These are phyloP conservation scores for Hyposoter dolosus DNA, from an alignment of 2,888 invertebrate genomes.

Conservation along the genomic window DNA sequence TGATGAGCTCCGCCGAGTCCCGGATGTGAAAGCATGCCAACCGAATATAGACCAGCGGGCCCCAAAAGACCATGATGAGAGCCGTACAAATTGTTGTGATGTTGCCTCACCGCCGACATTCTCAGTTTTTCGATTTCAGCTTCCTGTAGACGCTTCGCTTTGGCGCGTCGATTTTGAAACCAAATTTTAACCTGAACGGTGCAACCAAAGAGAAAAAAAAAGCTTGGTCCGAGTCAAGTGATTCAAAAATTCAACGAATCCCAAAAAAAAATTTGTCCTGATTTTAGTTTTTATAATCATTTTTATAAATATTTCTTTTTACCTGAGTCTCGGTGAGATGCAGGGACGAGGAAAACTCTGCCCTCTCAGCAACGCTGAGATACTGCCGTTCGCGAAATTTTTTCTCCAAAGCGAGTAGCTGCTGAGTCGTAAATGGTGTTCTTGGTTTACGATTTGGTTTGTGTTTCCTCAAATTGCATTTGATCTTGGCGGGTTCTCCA, in stretches of 20 bases:
- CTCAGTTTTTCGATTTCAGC: slow-evolving; percentile 98
- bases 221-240: background rate
- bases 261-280: background rate
- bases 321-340: slow-evolving; percentile 97
- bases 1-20: slow-evolving; percentile 77
- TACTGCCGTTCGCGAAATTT: slow-evolving; percentile 99
- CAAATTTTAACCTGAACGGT: slow-evolving; percentile 92
- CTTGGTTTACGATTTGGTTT: slow-evolving; percentile 99
- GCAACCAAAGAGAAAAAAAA: slow-evolving; percentile 3
- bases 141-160: slow-evolving; percentile 98
- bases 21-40: slow-evolving; percentile 81
- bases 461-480: slow-evolving; percentile 97
- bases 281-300: background rate
- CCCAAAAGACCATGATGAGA: slow-evolving; percentile 80
- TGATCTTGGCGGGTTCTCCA: slow-evolving; percentile 93
- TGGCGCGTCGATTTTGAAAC: slow-evolving; percentile 98
- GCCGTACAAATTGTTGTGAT: slow-evolving; percentile 81
- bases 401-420: slow-evolving; percentile 96
- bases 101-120: slow-evolving; percentile 88
- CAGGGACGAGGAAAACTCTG: slow-evolving; percentile 97
- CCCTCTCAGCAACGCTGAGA: slow-evolving; percentile 98
- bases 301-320: slow-evolving; percentile 46
- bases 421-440: slow-evolving; percentile 99
- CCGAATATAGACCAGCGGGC: slow-evolving; percentile 79
- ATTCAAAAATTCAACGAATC: too few species aligned